A percentile compares a stretch with the other conserved stretches of the same genome.
Evolutionary conservation across 2,113 vertebrate genomes (phyloP).

Genomic region (Girardinichthys multiradiatus): DNA sequence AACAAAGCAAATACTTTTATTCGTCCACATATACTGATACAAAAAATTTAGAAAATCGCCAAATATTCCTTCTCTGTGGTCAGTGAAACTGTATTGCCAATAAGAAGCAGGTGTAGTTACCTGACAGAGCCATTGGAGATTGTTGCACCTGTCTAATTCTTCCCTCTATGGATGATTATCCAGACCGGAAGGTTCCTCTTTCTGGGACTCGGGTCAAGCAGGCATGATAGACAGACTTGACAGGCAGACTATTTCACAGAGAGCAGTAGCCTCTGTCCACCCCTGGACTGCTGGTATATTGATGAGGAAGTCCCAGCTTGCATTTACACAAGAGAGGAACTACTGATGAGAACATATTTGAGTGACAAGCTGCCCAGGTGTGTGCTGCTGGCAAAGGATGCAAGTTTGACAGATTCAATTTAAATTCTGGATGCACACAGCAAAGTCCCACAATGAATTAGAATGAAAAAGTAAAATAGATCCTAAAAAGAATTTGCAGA

Average conservation of each 20-base stretch:
- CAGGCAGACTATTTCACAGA: slow-evolving; percentile 57
- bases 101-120: slow-evolving; percentile 23
- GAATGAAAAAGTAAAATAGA: not conserved
- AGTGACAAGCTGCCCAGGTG: slow-evolving; percentile 40
- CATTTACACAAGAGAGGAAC: slow-evolving; percentile 60
- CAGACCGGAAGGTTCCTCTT: slow-evolving; percentile 37
- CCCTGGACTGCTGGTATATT: slow-evolving; percentile 33
- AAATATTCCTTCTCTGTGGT: not conserved
- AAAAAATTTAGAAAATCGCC: not conserved
- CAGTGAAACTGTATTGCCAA: slow-evolving; percentile 14
- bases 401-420: slow-evolving; percentile 47
- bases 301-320: slow-evolving; percentile 53
- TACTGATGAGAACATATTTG: slow-evolving; percentile 56
- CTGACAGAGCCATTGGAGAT: slow-evolving; percentile 74
- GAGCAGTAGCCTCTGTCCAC: slow-evolving; percentile 50
- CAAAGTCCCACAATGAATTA: slow-evolving; percentile 14
- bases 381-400: slow-evolving; percentile 11
- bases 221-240: slow-evolving; percentile 51
- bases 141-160: slow-evolving; percentile 68
- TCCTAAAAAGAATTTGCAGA: not conserved
- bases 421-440: slow-evolving; percentile 14
- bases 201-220: slow-evolving; percentile 37
- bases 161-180: slow-evolving; percentile 62
- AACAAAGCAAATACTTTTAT: not conserved
- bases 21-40: not conserved